Base-by-base conservation (phyloP, 2,797 vertebrate genomes). In the Mormyrops attenuatus region DNA sequence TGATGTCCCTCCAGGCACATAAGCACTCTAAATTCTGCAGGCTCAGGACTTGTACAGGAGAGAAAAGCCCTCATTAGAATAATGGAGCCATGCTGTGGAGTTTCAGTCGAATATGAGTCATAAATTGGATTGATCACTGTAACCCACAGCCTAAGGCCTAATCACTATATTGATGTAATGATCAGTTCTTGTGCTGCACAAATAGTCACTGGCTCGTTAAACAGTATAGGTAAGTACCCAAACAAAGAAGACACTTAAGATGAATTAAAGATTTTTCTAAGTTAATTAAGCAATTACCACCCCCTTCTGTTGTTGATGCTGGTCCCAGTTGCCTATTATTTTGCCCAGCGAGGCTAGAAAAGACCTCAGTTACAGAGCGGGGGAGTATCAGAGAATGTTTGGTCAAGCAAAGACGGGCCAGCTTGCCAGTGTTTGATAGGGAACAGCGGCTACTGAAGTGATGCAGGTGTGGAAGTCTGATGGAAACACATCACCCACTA, bases 31-130 rank as follows among this genome's bases (percentile, higher is more conserved):
- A 44, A 82, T 82, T 82, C 77, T 82, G 77, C 77, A 44, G 41
- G 44, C 77, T 82, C 77, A 82, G 38, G 41, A 44, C 20, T 82
- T 82, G 20, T 44, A 82, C 22, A 82, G 41, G 41, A 82, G 38
- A 82, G 77, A 82, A 82, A 44, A 82, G 77, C 77, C 77, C 38
- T 82, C 77, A 44, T 82, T 82, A 82, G 77, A 44, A 44, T 82
- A 82, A 82, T 82, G 77, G 41, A 82, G 77, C 41, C 77, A 22
- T 82, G 77, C 7, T 44, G 77, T 82, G 41, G 41, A 22, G 41
- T 82, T 82, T 82, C 77, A 82, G 77, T 47, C 77, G 20, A 82
- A 82, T 82, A 82, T 82, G 38, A 82, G 77, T 82, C 38, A 82
- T 82, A 82, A 44, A 44, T 85, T 85, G 47, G 41, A 82, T 82